Conservation (phyloP, 2,888 invertebrate species). For the Drosophila mettleri region DNA sequence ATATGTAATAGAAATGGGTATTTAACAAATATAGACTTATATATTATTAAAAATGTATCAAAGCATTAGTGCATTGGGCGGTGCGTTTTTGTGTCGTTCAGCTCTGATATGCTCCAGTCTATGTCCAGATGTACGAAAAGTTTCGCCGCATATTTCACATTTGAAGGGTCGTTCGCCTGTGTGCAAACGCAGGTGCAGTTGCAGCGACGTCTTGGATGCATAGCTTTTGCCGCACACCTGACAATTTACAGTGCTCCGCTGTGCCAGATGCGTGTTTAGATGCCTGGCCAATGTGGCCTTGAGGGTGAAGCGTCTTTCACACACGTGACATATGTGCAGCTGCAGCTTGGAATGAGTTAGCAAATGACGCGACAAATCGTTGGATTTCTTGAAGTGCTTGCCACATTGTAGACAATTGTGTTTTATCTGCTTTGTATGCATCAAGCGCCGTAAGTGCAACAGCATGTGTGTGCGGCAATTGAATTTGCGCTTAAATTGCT, state of each 20-base stretch:
- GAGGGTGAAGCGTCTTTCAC: constrained; percentile 29
- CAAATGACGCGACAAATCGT: constrained; percentile 70
- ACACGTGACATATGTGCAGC: constrained; percentile 52
- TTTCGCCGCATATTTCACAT: constrained; percentile 66
- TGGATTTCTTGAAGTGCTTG: constrained; percentile 60
- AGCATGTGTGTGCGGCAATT: constrained; percentile 68
- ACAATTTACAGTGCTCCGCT: constrained; percentile 28
- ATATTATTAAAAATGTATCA: constrained; percentile 7
- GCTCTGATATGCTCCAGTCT: constrained; percentile 64
- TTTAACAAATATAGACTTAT: constrained; percentile 28
- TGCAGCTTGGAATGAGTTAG: constrained; percentile 68
- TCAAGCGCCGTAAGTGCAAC: constrained; percentile 49
- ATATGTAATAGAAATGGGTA: constrained; percentile 44
- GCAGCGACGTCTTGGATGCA: constrained; percentile 66
- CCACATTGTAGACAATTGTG: constrained; percentile 34
- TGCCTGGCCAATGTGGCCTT: constrained; percentile 36
- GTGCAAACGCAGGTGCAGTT: constrained; percentile 77
- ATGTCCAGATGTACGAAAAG: constrained; percentile 81
- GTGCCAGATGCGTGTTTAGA: constrained; percentile 30
- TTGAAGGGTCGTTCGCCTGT: constrained; percentile 77
- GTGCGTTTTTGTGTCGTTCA: constrained; percentile 31
- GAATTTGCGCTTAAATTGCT: constrained; percentile 49
- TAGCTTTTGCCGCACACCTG: constrained; percentile 69
- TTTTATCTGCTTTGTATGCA: neutral
- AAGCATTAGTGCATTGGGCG: constrained; percentile 9